Percentiles rank a stretch among this genome's conserved stretches.
These are phyloP conservation scores for Epinephelus malabaricus DNA, from an alignment of 2,797 vertebrate genomes.

Conservation along the genomic window DNA sequence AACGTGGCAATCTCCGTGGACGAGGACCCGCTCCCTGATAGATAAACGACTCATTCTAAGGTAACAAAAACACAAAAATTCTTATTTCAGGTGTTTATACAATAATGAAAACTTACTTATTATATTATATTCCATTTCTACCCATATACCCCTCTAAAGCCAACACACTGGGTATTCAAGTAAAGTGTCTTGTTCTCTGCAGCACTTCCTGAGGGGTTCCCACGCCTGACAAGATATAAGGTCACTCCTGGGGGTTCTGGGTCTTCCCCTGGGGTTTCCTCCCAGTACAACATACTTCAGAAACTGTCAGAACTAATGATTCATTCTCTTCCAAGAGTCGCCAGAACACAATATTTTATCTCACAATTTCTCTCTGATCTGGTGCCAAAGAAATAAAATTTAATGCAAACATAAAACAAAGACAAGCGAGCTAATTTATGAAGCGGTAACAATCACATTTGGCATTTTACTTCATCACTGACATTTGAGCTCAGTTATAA, in stretches of 20 bases:
- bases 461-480: not conserved
- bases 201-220: constrained; percentile 3
- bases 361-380: not conserved
- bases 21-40: too few species aligned
- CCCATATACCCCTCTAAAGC: too few species aligned
- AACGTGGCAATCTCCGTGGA: too few species aligned
- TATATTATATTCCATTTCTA: too few species aligned
- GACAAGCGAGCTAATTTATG: not conserved
- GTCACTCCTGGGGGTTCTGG: not conserved
- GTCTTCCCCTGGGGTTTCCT: not conserved
- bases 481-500: not conserved
- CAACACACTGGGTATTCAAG: too few species aligned
- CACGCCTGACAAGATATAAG: not conserved
- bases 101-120: too few species aligned
- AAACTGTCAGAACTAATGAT: constrained; percentile 4
- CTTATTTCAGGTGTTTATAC: too few species aligned
- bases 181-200: not conserved
- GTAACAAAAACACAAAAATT: too few species aligned
- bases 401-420: not conserved
- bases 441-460: not conserved
- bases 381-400: not conserved
- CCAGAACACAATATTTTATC: not conserved
- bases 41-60: too few species aligned
- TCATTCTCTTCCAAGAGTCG: not conserved
- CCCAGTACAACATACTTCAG: not conserved